Percentiles rank a stretch among this genome's conserved stretches.
Evolutionary conservation across 2,797 vertebrate genomes (phyloP).

Genomic region (Anas georgica): DNA sequence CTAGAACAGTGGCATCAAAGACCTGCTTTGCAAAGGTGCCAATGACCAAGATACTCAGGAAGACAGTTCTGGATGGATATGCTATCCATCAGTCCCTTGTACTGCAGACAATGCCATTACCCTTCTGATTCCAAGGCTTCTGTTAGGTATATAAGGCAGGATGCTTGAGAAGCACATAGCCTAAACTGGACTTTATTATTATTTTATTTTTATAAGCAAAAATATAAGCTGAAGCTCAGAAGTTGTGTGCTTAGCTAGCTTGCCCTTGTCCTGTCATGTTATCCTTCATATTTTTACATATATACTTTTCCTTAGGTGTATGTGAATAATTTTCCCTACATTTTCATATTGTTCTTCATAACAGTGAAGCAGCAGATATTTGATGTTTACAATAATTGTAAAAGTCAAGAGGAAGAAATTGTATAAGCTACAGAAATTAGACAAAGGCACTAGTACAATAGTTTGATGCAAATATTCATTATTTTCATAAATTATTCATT

Average conservation of each 20-base stretch:
- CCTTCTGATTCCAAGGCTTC: not conserved
- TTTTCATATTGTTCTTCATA: not conserved
- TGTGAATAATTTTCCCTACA: not conserved
- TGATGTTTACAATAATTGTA: not conserved
- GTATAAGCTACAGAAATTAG: not conserved
- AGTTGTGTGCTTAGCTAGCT: not conserved
- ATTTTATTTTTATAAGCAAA: not conserved
- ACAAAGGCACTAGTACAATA: not conserved
- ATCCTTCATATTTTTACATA: accelerated
- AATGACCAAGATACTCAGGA: not conserved
- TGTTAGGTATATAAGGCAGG: not conserved
- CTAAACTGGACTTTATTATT: not conserved
- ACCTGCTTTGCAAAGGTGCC: not conserved
- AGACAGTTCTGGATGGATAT: not conserved
- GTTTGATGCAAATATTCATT: not conserved
- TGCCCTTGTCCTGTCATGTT: not conserved
- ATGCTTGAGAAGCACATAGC: not conserved
- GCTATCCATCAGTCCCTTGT: not conserved
- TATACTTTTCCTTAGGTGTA: accelerated
- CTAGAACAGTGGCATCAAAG: not conserved
- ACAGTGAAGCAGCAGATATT: not conserved
- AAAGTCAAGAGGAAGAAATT: not conserved
- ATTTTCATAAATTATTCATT: no score
- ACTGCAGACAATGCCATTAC: not conserved
- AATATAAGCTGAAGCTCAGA: not conserved